Base-by-base conservation (phyloP, 1,140 invertebrate species). In the Apis dorsata region DNA sequence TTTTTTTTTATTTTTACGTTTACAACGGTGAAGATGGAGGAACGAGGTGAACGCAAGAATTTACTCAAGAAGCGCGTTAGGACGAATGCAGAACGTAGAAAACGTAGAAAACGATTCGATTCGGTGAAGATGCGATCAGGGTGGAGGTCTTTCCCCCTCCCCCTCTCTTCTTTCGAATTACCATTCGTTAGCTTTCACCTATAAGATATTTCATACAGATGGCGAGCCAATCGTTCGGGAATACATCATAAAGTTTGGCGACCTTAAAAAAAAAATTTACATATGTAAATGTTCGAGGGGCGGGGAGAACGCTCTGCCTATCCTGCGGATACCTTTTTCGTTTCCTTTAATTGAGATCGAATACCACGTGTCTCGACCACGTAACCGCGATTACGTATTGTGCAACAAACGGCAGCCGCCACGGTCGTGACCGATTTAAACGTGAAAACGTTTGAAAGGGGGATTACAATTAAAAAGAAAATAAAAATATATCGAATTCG, bases 331-430 rank as follows among this genome's bases (percentile, higher is more conserved):
- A 63, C 49, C 74, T 28, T 77, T 77, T 82, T 68, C 80, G 55
- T 77, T 77, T 69, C 74, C 74, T 60, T 82, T 82, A 82, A 82
- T 82, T 70, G 80, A 82, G 74, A 82, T 77, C 79, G 63, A 70
- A 69, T 55, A 60, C 55, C 15, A 57, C 34, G 68, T 72, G 62
- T 71, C n/a, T 17, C 78, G 78, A 9, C 49, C 65, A 69, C 73
- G 73, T 69, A 81, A 68, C 80, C 49, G 65, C 63, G 65, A 82
- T 82, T 82, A 82, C 55, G 11, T n/a, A 74, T 81, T 76, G 69
- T 24, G 81, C 49, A 83, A 78, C 51, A 49, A 73, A 34, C 49
- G 21, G 9, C 55, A 11, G n/a, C 49, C 55, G 78, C 34, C 34
- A 28, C 55, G 28, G 21, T 79, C 66, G 73, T 51, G 76, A 63